Percentiles rank a stretch among this genome's conserved stretches.
These are phyloP conservation scores for Cynopterus brachyotis DNA, from an alignment of 2,113 vertebrate species.

Conservation along the genomic window DNA sequence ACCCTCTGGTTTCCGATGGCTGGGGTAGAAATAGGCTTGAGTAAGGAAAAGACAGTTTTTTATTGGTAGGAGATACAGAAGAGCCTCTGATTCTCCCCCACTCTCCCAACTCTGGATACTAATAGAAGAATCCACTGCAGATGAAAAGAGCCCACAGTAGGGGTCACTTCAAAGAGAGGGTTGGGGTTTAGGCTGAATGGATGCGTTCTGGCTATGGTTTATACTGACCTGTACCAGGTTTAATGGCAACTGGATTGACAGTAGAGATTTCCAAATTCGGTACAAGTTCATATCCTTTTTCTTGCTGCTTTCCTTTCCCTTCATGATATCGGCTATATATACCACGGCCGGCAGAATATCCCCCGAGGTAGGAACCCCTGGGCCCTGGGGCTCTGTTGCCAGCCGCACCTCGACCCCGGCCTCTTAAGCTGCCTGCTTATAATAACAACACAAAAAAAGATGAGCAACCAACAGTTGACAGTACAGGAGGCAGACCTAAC, in stretches of 20 bases:
- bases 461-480: constrained; percentile 56
- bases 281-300: constrained; percentile 97
- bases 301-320: constrained; percentile 96
- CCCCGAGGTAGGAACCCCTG: constrained; percentile 97
- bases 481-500: fast-evolving
- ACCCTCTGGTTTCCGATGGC: background rate
- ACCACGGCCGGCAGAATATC: constrained; percentile 98
- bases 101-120: background rate
- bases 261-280: constrained; percentile 94
- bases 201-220: background rate
- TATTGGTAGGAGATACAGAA: background rate
- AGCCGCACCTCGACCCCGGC: constrained; percentile 95
- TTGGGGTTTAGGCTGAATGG: background rate
- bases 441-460: constrained; percentile 85
- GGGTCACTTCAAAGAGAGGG: background rate
- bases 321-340: constrained; percentile 99
- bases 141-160: background rate
- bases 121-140: background rate
- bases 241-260: constrained; percentile 95
- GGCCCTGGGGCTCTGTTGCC: constrained; percentile 95
- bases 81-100: background rate
- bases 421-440: constrained; percentile 99
- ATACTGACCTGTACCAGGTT: constrained; percentile 97
- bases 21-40: background rate
- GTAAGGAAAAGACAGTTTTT: background rate